Conservation (phyloP, 2,888 invertebrate species). For the Eumerus sabulonum region DNA sequence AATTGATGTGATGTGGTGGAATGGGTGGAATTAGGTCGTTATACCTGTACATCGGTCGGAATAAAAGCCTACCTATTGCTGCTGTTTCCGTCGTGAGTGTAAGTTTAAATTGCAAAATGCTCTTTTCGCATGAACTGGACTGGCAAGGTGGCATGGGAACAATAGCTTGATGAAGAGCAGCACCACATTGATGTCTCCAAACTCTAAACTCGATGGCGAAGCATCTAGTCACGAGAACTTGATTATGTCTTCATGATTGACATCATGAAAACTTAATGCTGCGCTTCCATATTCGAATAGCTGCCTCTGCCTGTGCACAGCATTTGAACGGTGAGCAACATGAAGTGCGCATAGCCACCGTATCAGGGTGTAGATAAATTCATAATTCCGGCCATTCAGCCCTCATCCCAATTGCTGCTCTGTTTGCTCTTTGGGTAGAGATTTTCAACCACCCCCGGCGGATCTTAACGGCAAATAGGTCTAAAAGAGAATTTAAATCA, state of each 20-base stretch:
- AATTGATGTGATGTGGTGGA: too few relatives aligned
- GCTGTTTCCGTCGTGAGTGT: conserved; percentile 36
- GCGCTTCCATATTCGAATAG: too few relatives aligned
- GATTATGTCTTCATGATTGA: conserved; percentile 19
- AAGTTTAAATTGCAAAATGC: conserved; percentile 65
- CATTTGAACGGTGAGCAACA: conserved; percentile 53
- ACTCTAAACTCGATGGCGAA: background rate
- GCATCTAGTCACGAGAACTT: background rate
- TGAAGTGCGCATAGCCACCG: conserved; percentile 65
- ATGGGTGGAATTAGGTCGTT: too few relatives aligned
- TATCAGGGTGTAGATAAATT: conserved; percentile 63
- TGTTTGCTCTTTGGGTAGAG: background rate
- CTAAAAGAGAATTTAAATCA: conserved; percentile 45
- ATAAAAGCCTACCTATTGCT: too few relatives aligned
- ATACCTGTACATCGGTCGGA: too few relatives aligned
- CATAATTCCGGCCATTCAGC: conserved; percentile 44
- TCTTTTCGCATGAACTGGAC: conserved; percentile 56
- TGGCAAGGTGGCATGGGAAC: conserved; percentile 42
- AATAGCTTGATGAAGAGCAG: conserved; percentile 37
- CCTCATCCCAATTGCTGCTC: conserved; percentile 7
- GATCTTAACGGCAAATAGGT: background rate
- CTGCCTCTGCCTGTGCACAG: background rate
- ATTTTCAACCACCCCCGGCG: conserved; percentile 12
- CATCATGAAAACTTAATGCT: conserved; percentile 58
- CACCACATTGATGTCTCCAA: conserved; percentile 22